Conservation (phyloP, 2,113 vertebrate species). For the Alosa alosa region DNA sequence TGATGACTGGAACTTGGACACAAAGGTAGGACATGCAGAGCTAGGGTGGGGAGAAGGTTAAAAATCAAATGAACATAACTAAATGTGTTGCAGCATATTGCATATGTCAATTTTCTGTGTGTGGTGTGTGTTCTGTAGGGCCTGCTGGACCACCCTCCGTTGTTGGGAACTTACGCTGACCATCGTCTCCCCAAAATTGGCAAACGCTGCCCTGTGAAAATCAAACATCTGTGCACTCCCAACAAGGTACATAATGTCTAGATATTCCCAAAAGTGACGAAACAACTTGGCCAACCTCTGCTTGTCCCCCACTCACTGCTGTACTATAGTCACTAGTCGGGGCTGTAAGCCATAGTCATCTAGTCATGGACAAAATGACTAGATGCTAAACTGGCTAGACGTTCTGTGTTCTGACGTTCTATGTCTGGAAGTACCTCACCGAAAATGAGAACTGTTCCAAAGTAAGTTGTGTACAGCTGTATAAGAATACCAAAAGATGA, state of each 20-base stretch:
- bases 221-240: slow-evolving; percentile 85
- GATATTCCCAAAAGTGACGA: neutral
- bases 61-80: neutral
- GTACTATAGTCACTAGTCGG: neutral
- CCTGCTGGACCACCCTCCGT: slow-evolving; percentile 54
- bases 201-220: slow-evolving; percentile 71
- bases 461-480: too few relatives aligned
- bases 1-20: slow-evolving; percentile 74
- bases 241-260: slow-evolving; percentile 71
- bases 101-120: neutral
- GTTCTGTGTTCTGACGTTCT: too few relatives aligned
- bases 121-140: slow-evolving; percentile 61
- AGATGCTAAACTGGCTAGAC: too few relatives aligned
- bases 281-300: neutral
- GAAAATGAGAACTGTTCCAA: too few relatives aligned
- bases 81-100: neutral
- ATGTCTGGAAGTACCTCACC: too few relatives aligned
- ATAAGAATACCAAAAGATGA: too few relatives aligned
- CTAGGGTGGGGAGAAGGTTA: too few relatives aligned
- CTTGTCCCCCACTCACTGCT: neutral
- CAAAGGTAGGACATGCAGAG: slow-evolving; percentile 64
- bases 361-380: too few relatives aligned
- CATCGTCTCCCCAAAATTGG: slow-evolving; percentile 69
- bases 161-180: slow-evolving; percentile 62
- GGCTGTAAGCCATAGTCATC: neutral